Evolutionary conservation across 2,113 vertebrate genomes (phyloP).

Genomic region (Phodopus roborovskii): DNA sequence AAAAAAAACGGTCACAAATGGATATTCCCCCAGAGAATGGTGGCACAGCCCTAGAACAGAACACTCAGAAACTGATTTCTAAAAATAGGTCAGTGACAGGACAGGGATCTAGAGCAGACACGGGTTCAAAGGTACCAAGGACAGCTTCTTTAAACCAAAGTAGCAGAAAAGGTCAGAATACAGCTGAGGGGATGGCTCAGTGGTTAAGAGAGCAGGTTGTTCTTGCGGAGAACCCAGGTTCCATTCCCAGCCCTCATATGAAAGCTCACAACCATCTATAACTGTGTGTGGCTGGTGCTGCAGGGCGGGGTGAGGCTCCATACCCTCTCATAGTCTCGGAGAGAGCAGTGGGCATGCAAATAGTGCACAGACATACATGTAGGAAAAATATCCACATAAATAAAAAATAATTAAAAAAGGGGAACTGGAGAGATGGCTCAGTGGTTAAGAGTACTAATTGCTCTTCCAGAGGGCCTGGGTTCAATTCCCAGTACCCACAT

Average conservation of each 20-base stretch:
- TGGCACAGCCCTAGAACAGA: neutral
- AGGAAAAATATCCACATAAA: neutral
- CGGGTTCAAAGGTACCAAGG: neutral
- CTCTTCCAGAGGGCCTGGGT: neutral
- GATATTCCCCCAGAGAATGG: neutral
- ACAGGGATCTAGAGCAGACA: neutral
- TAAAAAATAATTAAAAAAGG: neutral
- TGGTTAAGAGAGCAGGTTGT: neutral
- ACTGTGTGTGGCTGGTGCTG: neutral
- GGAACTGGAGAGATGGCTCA: neutral
- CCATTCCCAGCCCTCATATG: neutral
- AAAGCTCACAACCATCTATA: neutral
- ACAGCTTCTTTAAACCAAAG: neutral
- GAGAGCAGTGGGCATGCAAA: neutral
- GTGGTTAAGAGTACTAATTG: neutral
- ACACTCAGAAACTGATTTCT: neutral
- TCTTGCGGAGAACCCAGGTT: neutral
- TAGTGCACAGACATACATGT: neutral
- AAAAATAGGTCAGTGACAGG: neutral
- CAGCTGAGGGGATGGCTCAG: neutral
- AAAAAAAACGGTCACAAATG: neutral
- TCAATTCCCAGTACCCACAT: neutral
- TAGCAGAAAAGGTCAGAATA: neutral
- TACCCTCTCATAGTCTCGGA: neutral
- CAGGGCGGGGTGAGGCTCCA: too few relatives aligned